Conservation (phyloP, 35 echinoderm and acorn worm species). For the Ophiothrix spiculata region DNA sequence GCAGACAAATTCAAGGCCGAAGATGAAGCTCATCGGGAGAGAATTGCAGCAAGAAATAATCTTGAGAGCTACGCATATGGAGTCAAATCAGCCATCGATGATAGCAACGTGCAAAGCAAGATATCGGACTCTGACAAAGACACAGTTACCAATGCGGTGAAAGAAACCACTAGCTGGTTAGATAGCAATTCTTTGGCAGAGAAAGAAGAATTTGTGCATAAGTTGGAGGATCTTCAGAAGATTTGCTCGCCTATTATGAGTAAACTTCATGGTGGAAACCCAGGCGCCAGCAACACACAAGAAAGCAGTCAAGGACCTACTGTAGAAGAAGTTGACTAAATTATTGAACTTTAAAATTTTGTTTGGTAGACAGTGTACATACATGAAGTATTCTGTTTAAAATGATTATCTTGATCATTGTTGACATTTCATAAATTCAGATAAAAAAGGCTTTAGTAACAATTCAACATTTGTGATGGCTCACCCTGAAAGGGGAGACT, state of each 20-base stretch:
- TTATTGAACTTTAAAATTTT: too few species aligned
- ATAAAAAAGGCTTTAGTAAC: too few species aligned
- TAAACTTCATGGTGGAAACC: conserved; percentile 59
- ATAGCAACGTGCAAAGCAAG: conserved; percentile 13
- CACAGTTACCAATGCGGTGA: conserved; percentile 50
- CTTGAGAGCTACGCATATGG: conserved; percentile 84
- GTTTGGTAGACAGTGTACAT: too few species aligned
- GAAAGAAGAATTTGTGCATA: conserved; percentile 79
- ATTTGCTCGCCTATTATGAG: conserved; percentile 84
- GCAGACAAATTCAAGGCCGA: conserved; percentile 68
- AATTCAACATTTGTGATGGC: too few species aligned
- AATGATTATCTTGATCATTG: too few species aligned
- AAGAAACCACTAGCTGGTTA: conserved; percentile 71
- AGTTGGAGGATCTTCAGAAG: conserved; percentile 88
- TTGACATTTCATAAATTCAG: too few species aligned
- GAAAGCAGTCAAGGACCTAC: conserved; percentile 53
- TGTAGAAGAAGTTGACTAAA: conserved; percentile 92
- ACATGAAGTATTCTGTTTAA: too few species aligned
- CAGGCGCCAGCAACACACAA: not conserved
- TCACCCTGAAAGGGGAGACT: too few species aligned
- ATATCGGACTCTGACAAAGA: conserved; percentile 64
- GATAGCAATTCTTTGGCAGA: conserved; percentile 80
- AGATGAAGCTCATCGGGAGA: conserved; percentile 67
- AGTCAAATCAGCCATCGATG: conserved; percentile 75
- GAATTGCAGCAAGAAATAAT: conserved; percentile 60